Evolutionary conservation across 2,797 vertebrate genomes (phyloP).

Genomic region (Oryzias dopingdopingensis): DNA sequence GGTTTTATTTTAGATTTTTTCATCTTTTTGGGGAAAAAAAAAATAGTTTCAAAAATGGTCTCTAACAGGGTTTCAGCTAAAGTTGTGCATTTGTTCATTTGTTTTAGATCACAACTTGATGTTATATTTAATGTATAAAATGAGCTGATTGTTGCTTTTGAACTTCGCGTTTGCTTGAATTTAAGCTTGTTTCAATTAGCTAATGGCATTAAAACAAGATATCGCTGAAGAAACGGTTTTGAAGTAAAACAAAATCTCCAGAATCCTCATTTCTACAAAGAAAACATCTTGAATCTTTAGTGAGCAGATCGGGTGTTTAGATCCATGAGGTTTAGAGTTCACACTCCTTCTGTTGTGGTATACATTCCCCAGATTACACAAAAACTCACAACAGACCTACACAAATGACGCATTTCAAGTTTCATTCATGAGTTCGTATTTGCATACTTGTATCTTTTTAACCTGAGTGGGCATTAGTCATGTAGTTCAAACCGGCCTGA

Average conservation of each 20-base stretch:
- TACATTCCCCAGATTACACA: constrained; percentile 17
- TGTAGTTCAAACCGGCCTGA: neutral
- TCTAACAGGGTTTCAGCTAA: constrained; percentile 6
- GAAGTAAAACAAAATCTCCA: too few species aligned
- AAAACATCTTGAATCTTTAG: neutral
- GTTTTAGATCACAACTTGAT: neutral
- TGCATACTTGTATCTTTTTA: neutral
- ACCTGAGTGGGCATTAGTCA: constrained; percentile 6
- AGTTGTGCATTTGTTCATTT: neutral
- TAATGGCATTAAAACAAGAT: too few species aligned
- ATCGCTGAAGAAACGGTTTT: too few species aligned
- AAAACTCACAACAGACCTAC: neutral
- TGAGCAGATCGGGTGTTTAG: neutral
- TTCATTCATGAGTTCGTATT: neutral
- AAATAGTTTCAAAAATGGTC: constrained; percentile 15
- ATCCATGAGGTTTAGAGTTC: neutral
- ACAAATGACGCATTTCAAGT: neutral
- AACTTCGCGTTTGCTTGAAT: too few species aligned
- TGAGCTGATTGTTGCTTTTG: too few species aligned
- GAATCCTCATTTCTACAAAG: too few species aligned
- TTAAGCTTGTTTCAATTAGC: too few species aligned
- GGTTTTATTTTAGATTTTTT: neutral
- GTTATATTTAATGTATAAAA: neutral
- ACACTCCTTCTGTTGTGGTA: constrained; percentile 5
- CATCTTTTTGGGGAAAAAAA: too few species aligned